Base-by-base conservation (phyloP, 2,113 vertebrate species). In the Motacilla tschutschensis region DNA sequence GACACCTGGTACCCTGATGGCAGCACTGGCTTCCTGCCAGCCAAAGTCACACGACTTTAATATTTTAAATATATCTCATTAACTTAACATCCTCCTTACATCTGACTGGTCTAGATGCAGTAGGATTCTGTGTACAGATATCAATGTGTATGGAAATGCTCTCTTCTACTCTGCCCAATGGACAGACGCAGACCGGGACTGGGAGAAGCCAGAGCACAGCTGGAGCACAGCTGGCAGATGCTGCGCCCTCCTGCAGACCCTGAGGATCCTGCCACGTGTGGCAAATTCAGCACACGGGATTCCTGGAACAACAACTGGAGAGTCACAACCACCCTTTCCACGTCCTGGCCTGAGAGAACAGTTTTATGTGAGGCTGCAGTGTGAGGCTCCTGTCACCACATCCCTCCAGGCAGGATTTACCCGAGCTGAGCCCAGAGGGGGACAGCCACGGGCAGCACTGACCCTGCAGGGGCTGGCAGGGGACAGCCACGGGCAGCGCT, bases 381-480 rank as follows among this genome's bases (percentile, higher is more conserved):
- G 15, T 2, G 33, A 44, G 24, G 8, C 59, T 29, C 26, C 53
- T 4, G 10, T 9, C 47, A 6, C 18, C 22, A 0, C 0, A 0
- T 4, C 1, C 0, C 20, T 8, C 2, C 2, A 7, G 4, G 17
- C 25, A 17, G 0, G 31, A 7, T 5, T 25, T 0, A 8, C 6
- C 7, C 46, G 21, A 11, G 66, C 26, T 6, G 20, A 11, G 17
- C 28, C 50, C 50, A 51, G 17, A 51, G 50, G 50, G 48, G 50
- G 50, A 31, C 28, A 8, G 28, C 4, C 28, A 29, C 1, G 48
- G 28, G 17, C 48, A 51, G 16, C 16, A 29, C 17, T 51, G 1
- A 29, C 10, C 16, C 28, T 16, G 25, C 48, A 18, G 28, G 5
- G 47, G 25, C 15, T 48, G 47, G 14, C 25, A 50, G 26, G 28